Evolutionary conservation across 1,140 invertebrate genomes (phyloP).

Genomic region (Polyergus mexicanus): DNA sequence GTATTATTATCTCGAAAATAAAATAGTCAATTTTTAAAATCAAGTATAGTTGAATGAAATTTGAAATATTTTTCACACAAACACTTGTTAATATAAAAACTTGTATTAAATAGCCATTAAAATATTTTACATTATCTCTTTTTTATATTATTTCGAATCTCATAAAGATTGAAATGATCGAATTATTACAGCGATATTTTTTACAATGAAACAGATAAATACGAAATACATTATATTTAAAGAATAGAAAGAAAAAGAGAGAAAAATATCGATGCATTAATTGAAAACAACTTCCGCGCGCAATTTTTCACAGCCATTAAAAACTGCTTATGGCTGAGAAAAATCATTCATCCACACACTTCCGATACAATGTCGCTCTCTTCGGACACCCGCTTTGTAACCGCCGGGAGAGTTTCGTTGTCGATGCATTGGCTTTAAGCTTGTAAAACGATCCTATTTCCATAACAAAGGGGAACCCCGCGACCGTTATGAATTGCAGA

Average conservation of each 20-base stretch:
- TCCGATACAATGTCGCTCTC: conserved; percentile 26
- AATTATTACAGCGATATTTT: background rate
- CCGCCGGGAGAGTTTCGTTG: conserved; percentile 39
- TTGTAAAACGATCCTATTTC: conserved; percentile 64
- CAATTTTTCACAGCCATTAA: background rate
- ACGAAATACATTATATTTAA: background rate
- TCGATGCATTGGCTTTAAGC: conserved; percentile 50
- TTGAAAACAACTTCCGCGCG: background rate
- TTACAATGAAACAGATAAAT: background rate
- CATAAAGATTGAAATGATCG: background rate
- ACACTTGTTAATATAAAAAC: background rate
- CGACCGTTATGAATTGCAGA: conserved; percentile 62
- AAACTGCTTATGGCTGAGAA: conserved; percentile 17
- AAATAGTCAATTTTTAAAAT: conserved; percentile 8
- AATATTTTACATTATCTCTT: background rate
- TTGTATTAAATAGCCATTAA: background rate
- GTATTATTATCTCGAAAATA: too few species aligned
- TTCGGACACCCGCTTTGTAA: conserved; percentile 42
- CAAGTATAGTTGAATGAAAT: background rate
- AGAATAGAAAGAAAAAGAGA: background rate
- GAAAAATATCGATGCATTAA: background rate
- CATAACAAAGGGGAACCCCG: conserved; percentile 55
- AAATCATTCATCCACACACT: conserved; percentile 49
- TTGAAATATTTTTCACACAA: background rate
- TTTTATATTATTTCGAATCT: conserved; percentile 16